A percentile compares a stretch with the other conserved stretches of the same genome.
phyloP scores from a whole-genome alignment of 2,888 invertebrate species.

The Cryptocephalus moraei region DNA sequence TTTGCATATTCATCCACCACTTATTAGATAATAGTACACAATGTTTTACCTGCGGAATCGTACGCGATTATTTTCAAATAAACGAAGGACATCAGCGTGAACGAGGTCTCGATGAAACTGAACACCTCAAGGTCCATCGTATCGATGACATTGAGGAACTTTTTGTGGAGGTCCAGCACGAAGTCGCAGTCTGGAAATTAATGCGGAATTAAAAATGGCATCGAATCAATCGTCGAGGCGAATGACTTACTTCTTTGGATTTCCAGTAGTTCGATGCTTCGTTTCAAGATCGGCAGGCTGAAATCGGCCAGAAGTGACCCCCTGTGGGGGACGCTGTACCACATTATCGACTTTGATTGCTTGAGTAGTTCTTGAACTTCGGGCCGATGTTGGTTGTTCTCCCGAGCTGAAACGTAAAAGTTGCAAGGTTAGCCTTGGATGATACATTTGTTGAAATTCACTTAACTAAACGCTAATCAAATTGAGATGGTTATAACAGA shows the following conservation, averaged over 20 bases:
- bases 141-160: conserved; percentile 48
- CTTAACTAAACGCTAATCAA: too few species aligned
- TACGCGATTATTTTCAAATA: conserved; percentile 66
- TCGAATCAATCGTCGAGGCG: background rate
- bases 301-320: conserved; percentile 71
- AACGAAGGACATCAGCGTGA: conserved; percentile 64
- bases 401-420: conserved; percentile 35
- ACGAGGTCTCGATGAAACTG: conserved; percentile 68
- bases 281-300: conserved; percentile 60
- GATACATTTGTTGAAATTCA: too few species aligned
- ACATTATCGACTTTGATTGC: conserved; percentile 57
- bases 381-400: conserved; percentile 35
- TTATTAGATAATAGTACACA: background rate
- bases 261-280: conserved; percentile 69
- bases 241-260: conserved; percentile 58
- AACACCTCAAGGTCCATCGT: conserved; percentile 48
- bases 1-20: too few species aligned
- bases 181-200: conserved; percentile 53
- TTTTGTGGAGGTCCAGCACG: conserved; percentile 55
- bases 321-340: conserved; percentile 80
- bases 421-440: background rate
- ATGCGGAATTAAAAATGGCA: background rate
- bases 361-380: conserved; percentile 42
- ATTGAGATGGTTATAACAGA: too few species aligned
- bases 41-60: conserved; percentile 60